phyloP scores from a whole-genome alignment of 2,797 vertebrate species.

The Oreochromis grahami region DNA sequence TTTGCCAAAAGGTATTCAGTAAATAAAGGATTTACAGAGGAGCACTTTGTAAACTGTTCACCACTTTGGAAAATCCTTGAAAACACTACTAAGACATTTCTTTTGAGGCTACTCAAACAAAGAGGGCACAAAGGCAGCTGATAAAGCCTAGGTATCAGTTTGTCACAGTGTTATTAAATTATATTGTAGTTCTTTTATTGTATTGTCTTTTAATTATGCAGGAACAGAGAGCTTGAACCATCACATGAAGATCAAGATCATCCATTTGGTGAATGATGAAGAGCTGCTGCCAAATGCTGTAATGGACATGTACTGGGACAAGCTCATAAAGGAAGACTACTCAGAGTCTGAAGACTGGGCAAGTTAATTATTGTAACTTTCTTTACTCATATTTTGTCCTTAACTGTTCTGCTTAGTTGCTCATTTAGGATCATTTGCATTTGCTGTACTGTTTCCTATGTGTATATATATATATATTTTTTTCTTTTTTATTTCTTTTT shows the following conservation, averaged over 20 bases:
- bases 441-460: background rate
- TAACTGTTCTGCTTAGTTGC: background rate
- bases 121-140: background rate
- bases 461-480: background rate
- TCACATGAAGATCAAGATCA: constrained; percentile 73
- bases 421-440: background rate
- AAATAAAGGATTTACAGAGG: background rate
- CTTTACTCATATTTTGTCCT: background rate
- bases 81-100: background rate
- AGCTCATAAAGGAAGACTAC: constrained; percentile 60
- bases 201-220: background rate
- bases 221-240: constrained; percentile 2
- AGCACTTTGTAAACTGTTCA: background rate
- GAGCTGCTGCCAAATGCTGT: constrained; percentile 79
- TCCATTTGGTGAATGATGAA: constrained; percentile 70
- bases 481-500: rapidly evolving
- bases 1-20: background rate
- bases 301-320: constrained; percentile 82
- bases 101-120: background rate
- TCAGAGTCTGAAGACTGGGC: constrained; percentile 31
- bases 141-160: background rate
- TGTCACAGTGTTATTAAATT: rapidly evolving
- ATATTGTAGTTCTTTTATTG: background rate
- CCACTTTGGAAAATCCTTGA: background rate
- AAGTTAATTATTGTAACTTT: background rate